These are phyloP conservation scores for Poliocrania exsul DNA, from an alignment of 2,797 vertebrate genomes.

Conservation along the genomic window DNA sequence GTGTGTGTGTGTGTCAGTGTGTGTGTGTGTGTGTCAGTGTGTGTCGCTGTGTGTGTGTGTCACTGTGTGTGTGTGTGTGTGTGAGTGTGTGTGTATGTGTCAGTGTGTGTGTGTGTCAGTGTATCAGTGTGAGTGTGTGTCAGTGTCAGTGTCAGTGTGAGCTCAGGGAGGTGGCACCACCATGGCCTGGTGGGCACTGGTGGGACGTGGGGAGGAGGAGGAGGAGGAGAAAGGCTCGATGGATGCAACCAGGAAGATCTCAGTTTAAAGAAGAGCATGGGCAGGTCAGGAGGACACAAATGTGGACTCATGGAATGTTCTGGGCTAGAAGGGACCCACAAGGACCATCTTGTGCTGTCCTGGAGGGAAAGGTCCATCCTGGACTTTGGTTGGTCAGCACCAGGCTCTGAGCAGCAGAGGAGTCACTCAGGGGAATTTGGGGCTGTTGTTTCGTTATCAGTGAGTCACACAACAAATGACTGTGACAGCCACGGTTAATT, in stretches of 20 bases:
- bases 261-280: fast-evolving
- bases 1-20: no score
- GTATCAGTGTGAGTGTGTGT: not conserved
- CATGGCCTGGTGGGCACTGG: fast-evolving
- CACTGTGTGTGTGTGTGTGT: no score
- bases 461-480: not conserved
- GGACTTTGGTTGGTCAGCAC: not conserved
- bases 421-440: not conserved
- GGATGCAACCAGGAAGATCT: no score
- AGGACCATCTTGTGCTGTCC: not conserved
- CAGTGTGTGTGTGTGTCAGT: not conserved
- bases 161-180: not conserved
- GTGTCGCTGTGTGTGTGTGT: no score
- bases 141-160: not conserved
- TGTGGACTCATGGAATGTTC: not conserved
- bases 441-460: not conserved
- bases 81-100: fast-evolving
- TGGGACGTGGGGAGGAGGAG: fast-evolving
- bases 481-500: not conserved
- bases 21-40: no score
- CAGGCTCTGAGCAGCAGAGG: not conserved
- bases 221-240: fast-evolving
- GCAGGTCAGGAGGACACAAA: fast-evolving
- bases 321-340: not conserved
- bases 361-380: no score